Evolutionary conservation across 2,888 invertebrate genomes (phyloP).

Genomic region (Cheilosia vulpina): DNA sequence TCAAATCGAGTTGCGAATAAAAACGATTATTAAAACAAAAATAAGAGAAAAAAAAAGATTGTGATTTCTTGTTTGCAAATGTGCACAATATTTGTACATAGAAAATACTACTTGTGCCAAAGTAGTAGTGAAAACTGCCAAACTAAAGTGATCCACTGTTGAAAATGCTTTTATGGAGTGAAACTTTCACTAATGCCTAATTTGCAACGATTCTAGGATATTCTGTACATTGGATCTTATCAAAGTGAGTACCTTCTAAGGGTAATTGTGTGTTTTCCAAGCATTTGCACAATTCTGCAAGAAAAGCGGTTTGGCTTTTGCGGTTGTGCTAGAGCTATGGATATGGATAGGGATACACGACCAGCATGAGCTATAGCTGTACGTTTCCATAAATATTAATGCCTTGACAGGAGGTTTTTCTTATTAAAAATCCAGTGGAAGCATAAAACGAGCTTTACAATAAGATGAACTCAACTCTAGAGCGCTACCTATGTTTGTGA

Average conservation of each 20-base stretch:
- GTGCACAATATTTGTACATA: neutral
- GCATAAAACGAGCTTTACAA: conserved; percentile 69
- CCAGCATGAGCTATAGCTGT: conserved; percentile 28
- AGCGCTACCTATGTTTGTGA: conserved; percentile 50
- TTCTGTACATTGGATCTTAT: conserved; percentile 29
- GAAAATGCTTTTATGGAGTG: conserved; percentile 55
- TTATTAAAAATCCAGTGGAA: conserved; percentile 56
- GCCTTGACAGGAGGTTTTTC: conserved; percentile 56
- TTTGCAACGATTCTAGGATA: conserved; percentile 58
- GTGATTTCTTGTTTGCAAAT: neutral
- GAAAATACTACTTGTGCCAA: neutral
- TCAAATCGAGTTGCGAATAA: conserved; percentile 14
- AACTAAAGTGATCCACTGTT: conserved; percentile 15
- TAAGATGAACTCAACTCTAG: conserved; percentile 47
- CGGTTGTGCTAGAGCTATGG: neutral
- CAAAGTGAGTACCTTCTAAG: conserved; percentile 60
- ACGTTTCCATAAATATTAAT: conserved; percentile 57
- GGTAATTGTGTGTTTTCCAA: conserved; percentile 52
- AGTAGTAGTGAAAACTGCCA: conserved; percentile 5
- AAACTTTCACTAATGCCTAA: conserved; percentile 57
- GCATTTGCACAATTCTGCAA: conserved; percentile 37
- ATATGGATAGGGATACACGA: neutral
- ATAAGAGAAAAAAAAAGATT: neutral
- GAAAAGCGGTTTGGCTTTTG: conserved; percentile 31
- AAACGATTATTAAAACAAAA: too few relatives aligned